Evolutionary conservation across 2,888 invertebrate genomes (phyloP).

Genomic region (Lasioglossum morio): DNA sequence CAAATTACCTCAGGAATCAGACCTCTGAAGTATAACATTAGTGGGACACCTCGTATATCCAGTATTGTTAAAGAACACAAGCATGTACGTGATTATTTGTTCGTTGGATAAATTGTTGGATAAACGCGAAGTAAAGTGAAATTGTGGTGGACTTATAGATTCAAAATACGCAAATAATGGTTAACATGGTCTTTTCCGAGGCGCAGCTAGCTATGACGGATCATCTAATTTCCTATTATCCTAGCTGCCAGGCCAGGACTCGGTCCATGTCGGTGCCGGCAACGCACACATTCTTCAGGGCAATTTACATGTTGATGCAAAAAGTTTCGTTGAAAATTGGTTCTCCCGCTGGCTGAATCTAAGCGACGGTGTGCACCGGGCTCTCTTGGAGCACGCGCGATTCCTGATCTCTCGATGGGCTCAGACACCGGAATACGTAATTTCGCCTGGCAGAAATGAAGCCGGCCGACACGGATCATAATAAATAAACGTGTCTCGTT

Average conservation of each 20-base stretch:
- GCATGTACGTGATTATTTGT: too few species aligned
- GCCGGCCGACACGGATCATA: conserved; percentile 37
- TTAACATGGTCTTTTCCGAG: neutral
- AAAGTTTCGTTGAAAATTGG: conserved; percentile 62
- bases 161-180: neutral
- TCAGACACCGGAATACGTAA: conserved; percentile 54
- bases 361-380: conserved; percentile 13
- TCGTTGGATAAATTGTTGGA: neutral
- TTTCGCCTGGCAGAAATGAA: conserved; percentile 30
- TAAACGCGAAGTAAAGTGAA: neutral
- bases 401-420: conserved; percentile 48
- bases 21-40: too few species aligned
- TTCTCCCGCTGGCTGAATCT: conserved; percentile 43
- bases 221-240: conserved; percentile 58
- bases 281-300: conserved; percentile 51
- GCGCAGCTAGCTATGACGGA: conserved; percentile 52
- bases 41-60: too few species aligned
- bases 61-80: too few species aligned
- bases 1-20: too few species aligned
- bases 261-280: conserved; percentile 40
- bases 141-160: neutral
- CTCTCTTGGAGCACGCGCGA: conserved; percentile 34
- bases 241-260: conserved; percentile 12
- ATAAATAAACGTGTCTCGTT: conserved; percentile 41
- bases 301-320: conserved; percentile 63